Base-by-base conservation (phyloP, 2,113 vertebrate genomes). In the Cinclus cinclus region DNA sequence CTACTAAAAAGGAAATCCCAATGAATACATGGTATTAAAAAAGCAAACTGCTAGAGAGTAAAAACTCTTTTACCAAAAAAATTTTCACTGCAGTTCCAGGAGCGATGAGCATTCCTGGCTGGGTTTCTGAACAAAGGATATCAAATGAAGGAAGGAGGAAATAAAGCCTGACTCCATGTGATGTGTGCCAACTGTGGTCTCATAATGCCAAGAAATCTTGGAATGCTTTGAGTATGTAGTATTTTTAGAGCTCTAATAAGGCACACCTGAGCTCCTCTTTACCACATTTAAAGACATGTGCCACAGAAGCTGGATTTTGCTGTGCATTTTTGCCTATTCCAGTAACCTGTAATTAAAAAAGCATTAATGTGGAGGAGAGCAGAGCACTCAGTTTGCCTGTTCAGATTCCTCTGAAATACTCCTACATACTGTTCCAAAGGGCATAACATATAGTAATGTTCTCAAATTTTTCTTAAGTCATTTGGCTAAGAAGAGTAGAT, bases 201-300 rank as follows among this genome's bases (percentile, higher is more conserved):
- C 52, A 84, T 59, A 92, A 94, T 94, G 47, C 52, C 89, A 94
- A 92, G 60, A 91, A 93, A 94, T 83, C 56, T 87, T 84, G 86
- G 91, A 96, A 94, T 89, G 73, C 69, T 91, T 92, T 78, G 56
- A 82, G 77, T 68, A 50, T 35, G 46, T 35, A 86, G 35, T 92
- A 95, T 94, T 95, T 94, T 95, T 90, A 95, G 76, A 94, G 68
- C 33, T 86, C 59, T 92, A 97, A 94, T 70, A 92, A 80, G 60
- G 75, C 88, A 93, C 83, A 95, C 90, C 83, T 95, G 79, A 97
- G 62, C 58, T 92, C 49, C 65, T 82, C 75, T 89, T 78, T 58
- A 94, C 92, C 94, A 87, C 84, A 95, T 91, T 82, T 95, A 92
- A 95, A 91, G 92, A 62, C 53, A 87, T 6, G 37, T 79, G 28